Evolutionary conservation across 2,113 vertebrate species (phyloP).

Genomic region (Probosciger aterrimus): DNA sequence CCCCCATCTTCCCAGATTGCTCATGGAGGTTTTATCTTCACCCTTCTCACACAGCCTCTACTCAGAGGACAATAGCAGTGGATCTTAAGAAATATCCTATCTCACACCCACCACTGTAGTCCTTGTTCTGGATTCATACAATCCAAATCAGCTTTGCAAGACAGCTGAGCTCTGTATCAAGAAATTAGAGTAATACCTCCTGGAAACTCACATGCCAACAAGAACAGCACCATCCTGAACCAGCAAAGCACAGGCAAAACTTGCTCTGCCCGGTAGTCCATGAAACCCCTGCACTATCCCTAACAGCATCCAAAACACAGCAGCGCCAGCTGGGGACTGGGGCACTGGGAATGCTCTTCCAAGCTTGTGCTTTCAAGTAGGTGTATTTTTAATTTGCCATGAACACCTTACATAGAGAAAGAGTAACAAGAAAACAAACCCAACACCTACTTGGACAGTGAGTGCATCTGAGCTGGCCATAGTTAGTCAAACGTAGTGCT

Average conservation of each 20-base stretch:
- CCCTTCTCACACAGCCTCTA: background rate
- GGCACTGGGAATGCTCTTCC: background rate
- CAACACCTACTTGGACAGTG: no score
- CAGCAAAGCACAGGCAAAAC: background rate
- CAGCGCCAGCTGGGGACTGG: background rate
- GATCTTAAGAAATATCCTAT: background rate
- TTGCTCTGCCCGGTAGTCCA: background rate
- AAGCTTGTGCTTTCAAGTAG: background rate
- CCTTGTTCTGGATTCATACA: background rate
- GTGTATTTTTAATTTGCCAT: background rate
- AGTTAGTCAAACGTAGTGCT: background rate
- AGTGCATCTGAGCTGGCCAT: background rate
- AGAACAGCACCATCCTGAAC: background rate
- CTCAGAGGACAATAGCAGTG: background rate
- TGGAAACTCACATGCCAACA: background rate
- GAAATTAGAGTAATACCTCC: background rate
- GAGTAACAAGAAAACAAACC: background rate
- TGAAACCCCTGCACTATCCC: background rate
- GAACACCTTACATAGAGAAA: background rate
- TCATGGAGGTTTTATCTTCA: rapidly evolving
- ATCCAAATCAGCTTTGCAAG: background rate
- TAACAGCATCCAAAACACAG: background rate
- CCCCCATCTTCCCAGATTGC: background rate
- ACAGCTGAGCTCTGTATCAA: no score
- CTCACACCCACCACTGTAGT: background rate